Percentiles rank a stretch among this genome's conserved stretches.
Conservation (phyloP, 2,113 vertebrate species). For the Corydoras sp. region DNA sequence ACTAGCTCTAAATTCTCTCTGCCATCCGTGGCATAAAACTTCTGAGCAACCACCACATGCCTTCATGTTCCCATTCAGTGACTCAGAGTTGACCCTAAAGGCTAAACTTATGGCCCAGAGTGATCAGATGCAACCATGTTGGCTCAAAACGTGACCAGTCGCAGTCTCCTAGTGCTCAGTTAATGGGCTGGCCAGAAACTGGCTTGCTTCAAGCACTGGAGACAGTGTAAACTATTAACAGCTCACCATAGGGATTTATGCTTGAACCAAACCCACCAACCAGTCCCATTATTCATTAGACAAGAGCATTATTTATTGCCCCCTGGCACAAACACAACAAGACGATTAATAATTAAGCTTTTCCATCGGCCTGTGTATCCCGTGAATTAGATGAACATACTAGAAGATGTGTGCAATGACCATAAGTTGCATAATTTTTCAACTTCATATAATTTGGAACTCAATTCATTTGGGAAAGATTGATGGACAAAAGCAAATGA, state of each 20-base stretch:
- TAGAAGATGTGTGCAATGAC: constrained; percentile 25
- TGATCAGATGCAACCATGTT: constrained; percentile 17
- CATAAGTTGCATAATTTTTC: constrained; percentile 42
- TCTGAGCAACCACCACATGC: constrained; percentile 25
- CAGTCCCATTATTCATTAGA: constrained; percentile 49
- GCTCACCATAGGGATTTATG: constrained; percentile 42
- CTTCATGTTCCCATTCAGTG: constrained; percentile 30
- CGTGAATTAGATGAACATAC: constrained; percentile 34
- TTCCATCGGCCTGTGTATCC: constrained; percentile 46
- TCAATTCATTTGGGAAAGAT: too few species aligned
- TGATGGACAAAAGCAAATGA: too few species aligned
- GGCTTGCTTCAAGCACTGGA: constrained; percentile 41
- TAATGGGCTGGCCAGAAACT: constrained; percentile 46
- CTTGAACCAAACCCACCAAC: constrained; percentile 38
- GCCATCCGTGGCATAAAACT: constrained; percentile 32
- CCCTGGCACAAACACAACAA: constrained; percentile 51
- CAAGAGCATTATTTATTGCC: constrained; percentile 52
- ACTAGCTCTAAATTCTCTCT: constrained; percentile 3
- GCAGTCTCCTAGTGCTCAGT: constrained; percentile 38
- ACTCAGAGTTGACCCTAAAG: constrained; percentile 26
- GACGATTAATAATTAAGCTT: constrained; percentile 51
- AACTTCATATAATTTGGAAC: constrained; percentile 26
- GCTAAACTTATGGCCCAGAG: constrained; percentile 30
- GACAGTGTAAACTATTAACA: constrained; percentile 49
- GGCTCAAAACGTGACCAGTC: constrained; percentile 34